A percentile compares a stretch with the other conserved stretches of the same genome.
Conservation (phyloP, 2,113 vertebrate species). For the Mungos mungo region DNA sequence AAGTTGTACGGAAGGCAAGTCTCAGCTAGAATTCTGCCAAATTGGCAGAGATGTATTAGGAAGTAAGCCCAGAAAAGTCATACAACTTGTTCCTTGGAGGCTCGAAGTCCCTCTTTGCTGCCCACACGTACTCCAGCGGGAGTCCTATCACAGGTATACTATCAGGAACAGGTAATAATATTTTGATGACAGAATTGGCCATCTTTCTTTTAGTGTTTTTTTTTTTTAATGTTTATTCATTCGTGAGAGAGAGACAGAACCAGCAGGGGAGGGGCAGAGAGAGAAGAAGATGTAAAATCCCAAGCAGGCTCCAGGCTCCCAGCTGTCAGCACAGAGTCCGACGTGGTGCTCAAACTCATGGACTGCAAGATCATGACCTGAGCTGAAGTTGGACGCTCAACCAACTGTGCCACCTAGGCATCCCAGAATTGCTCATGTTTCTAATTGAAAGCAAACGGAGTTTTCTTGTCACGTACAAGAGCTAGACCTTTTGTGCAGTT, state of each 20-base stretch:
- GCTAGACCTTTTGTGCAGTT: rapidly evolving
- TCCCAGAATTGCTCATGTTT: neutral
- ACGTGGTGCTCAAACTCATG: no score
- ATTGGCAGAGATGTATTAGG: neutral
- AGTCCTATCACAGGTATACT: neutral
- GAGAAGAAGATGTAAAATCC: no score
- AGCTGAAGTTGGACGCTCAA: no score
- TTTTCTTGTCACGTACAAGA: neutral
- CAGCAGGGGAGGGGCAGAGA: no score
- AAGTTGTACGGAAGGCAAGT: neutral
- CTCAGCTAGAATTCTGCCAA: neutral
- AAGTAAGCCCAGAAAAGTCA: neutral
- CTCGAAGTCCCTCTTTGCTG: neutral
- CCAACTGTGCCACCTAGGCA: no score
- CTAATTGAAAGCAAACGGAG: neutral
- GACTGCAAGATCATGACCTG: no score
- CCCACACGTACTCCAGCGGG: neutral
- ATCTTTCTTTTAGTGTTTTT: neutral
- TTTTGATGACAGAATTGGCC: neutral
- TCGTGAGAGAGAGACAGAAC: no score
- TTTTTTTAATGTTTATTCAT: no score
- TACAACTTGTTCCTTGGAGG: neutral
- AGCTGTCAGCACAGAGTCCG: no score
- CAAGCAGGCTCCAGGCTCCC: no score
- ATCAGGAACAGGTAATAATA: neutral